Base-by-base conservation (phyloP, 2,113 vertebrate species). In the Syrrhaptes paradoxus region DNA sequence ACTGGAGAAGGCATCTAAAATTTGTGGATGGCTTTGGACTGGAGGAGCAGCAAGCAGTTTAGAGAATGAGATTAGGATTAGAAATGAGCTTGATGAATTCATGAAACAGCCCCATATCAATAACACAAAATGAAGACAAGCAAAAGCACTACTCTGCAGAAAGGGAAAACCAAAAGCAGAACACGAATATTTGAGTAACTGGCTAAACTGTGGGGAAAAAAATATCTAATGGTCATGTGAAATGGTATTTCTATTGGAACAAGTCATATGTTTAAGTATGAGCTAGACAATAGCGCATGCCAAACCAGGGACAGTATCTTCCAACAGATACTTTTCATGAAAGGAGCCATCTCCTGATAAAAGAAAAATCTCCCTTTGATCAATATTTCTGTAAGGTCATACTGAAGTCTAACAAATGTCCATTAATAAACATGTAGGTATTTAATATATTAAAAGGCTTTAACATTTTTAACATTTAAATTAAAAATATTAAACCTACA, bases 401-500 rank as follows among this genome's bases (percentile, higher is more conserved):
- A 88, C 38, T 90, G 38, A 77, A 91, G 63, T 79, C 32, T 66
- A 92, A 82, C 6, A 87, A 81, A 59, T 7, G 0, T 26, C 15
- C 36, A 54, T 46, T 54, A 80, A 76, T 48, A 91, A 88, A 51
- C 28, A 71, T 12, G 26, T 78, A 74, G 6, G 38, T 31, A 87
- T 22, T 5, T 7, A 81, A 43, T 63, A 74, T 71, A 78, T 48
- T 51, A 36, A 16, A 46, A 83, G 55, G 58, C 41, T 41, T 41
- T 41, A 41, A 41, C 41, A 85, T 18, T 14, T 83, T 81, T 62
- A 86, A 67, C 5, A 74, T 80, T 55, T 57, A 63, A 72, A 62
- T 94, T 65, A 36, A 90, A 97, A 93, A 95, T 95, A 97, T 96
- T 96, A 96, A 96, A 96, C 15, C 34, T 31, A 82, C 51, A 51